A percentile compares a stretch with the other conserved stretches of the same genome.
Evolutionary conservation across 2,113 vertebrate species (phyloP).

Genomic region (Syrmaticus mikado): DNA sequence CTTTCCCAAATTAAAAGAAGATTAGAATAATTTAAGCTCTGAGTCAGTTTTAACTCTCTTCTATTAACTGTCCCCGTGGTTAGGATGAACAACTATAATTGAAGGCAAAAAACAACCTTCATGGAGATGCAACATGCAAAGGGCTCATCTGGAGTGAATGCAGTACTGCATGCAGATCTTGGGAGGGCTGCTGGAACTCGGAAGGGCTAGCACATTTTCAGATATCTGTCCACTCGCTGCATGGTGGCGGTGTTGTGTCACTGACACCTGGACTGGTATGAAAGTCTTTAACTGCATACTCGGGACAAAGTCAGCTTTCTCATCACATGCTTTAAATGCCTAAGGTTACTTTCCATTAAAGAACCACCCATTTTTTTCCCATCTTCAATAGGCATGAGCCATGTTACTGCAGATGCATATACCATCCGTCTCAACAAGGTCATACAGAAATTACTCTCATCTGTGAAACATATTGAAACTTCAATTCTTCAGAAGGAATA

Average conservation of each 20-base stretch:
- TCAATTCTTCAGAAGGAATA: background rate
- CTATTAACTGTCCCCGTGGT: background rate
- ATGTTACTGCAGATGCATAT: background rate
- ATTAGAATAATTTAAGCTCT: background rate
- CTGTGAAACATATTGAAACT: background rate
- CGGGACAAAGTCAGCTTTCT: background rate
- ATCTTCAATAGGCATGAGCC: background rate
- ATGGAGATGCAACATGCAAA: no score
- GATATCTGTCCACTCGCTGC: background rate
- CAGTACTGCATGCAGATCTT: background rate
- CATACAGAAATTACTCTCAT: background rate
- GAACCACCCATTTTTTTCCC: background rate
- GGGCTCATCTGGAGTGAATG: accelerated
- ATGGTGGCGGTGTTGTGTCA: accelerated
- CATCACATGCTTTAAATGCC: background rate
- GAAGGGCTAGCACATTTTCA: background rate
- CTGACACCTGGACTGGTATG: background rate
- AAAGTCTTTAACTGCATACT: background rate
- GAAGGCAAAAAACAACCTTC: background rate
- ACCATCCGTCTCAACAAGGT: background rate
- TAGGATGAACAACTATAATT: background rate
- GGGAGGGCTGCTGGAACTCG: background rate
- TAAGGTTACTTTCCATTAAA: background rate
- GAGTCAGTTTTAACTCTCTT: background rate
- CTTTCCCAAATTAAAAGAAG: background rate